phyloP scores from a whole-genome alignment of 2,113 vertebrate species.

The Callipepla californica region DNA sequence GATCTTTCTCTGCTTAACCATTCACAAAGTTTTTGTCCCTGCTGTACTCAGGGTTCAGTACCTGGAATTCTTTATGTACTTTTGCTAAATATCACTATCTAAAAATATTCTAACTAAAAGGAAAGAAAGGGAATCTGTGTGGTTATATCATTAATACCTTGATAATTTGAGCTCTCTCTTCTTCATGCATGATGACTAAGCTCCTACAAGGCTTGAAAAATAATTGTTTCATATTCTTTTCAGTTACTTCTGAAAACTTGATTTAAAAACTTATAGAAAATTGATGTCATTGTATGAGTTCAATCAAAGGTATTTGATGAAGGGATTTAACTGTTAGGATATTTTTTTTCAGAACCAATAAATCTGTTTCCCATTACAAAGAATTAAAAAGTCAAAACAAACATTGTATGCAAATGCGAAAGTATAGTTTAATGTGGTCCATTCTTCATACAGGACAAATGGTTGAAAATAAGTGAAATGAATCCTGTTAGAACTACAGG shows the following conservation, averaged over 20 bases:
- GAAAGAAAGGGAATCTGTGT: neutral
- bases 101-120: neutral
- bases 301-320: neutral
- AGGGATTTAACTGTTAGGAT: neutral
- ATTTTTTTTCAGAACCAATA: neutral
- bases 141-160: neutral
- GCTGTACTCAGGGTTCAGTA: neutral
- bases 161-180: neutral
- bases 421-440: neutral
- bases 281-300: neutral
- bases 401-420: neutral
- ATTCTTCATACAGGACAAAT: neutral
- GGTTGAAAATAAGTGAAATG: neutral
- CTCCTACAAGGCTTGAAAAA: neutral
- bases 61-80: neutral
- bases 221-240: neutral
- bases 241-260: neutral
- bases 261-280: neutral
- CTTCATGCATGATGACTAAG: neutral
- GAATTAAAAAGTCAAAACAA: neutral
- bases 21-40: neutral
- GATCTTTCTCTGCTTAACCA: neutral
- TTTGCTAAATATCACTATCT: neutral
- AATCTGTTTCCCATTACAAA: neutral
- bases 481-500: neutral